phyloP scores from a whole-genome alignment of 37 sponge, comb jelly and placozoan species.

The Beroe forskalii region DNA sequence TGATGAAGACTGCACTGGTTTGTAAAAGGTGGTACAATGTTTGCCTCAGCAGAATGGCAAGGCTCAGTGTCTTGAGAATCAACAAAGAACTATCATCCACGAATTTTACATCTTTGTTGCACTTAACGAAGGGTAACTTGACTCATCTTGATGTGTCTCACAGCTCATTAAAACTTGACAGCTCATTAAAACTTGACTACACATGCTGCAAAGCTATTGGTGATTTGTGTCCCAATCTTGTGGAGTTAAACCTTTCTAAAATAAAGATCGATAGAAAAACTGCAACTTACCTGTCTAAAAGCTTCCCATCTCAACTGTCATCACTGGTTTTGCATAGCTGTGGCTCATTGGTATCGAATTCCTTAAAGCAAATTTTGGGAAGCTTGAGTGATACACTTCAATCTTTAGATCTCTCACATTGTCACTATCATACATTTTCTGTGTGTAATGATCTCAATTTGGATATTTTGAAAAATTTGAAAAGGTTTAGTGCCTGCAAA shows the following conservation, averaged over 20 bases:
- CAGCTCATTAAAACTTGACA: background rate
- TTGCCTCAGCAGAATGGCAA: background rate
- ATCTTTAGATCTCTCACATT: background rate
- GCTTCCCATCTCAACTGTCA: background rate
- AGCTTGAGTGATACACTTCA: background rate
- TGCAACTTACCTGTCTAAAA: background rate
- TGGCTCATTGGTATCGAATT: background rate
- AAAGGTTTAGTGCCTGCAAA: background rate
- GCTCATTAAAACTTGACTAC: no score
- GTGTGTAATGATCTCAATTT: background rate
- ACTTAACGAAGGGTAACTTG: background rate
- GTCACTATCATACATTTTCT: background rate
- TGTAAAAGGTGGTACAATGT: conserved; percentile 61
- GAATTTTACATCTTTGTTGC: background rate
- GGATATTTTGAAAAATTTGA: background rate
- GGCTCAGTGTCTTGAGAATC: conserved; percentile 26
- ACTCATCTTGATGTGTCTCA: conserved; percentile 6
- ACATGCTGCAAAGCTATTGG: background rate
- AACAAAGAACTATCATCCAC: background rate
- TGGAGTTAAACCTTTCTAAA: background rate
- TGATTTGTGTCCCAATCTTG: background rate
- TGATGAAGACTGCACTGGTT: background rate
- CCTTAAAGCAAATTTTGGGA: background rate
- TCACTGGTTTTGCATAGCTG: conserved; percentile 6
- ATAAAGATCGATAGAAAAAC: background rate